Evolutionary conservation across 1,140 invertebrate species (phyloP).

Genomic region (Zaprionus ghesquierei): DNA sequence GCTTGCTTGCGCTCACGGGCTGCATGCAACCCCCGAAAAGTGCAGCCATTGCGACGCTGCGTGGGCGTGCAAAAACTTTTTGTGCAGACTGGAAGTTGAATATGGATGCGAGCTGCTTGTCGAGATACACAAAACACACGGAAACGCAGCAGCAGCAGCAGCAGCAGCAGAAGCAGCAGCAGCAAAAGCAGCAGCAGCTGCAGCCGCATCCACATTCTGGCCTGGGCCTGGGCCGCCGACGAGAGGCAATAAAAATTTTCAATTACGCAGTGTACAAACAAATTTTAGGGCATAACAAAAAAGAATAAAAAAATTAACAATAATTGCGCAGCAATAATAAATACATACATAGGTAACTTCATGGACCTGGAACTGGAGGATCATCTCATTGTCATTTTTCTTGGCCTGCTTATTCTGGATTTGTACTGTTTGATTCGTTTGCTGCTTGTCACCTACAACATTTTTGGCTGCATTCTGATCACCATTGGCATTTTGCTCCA

Average conservation of each 20-base stretch:
- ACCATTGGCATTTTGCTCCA: not conserved
- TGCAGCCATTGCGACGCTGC: constrained; percentile 25
- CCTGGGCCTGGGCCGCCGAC: not conserved
- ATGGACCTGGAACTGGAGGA: constrained; percentile 27
- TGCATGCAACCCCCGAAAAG: constrained; percentile 56
- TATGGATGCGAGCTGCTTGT: constrained; percentile 7
- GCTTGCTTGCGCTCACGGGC: not conserved
- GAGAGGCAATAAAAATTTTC: not conserved
- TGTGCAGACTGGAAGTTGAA: constrained; percentile 63
- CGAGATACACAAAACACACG: constrained; percentile 51
- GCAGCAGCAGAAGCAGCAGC: constrained; percentile 21
- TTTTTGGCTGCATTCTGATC: constrained; percentile 1
- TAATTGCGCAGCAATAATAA: not conserved
- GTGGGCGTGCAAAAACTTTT: constrained; percentile 22
- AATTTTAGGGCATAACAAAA: not conserved
- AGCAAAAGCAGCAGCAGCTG: constrained; percentile 28
- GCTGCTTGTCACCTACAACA: not conserved
- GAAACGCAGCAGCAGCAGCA: constrained; percentile 28
- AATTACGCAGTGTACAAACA: constrained; percentile 5
- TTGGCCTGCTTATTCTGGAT: constrained; percentile 7
- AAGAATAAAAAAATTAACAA: not conserved
- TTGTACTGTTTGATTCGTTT: constrained; percentile 21
- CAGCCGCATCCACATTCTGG: constrained; percentile 19
- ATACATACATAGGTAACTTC: not conserved
- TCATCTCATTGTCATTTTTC: constrained; percentile 2